Evolutionary conservation across 2,797 vertebrate genomes (phyloP).

Genomic region (Chrosomus eos): DNA sequence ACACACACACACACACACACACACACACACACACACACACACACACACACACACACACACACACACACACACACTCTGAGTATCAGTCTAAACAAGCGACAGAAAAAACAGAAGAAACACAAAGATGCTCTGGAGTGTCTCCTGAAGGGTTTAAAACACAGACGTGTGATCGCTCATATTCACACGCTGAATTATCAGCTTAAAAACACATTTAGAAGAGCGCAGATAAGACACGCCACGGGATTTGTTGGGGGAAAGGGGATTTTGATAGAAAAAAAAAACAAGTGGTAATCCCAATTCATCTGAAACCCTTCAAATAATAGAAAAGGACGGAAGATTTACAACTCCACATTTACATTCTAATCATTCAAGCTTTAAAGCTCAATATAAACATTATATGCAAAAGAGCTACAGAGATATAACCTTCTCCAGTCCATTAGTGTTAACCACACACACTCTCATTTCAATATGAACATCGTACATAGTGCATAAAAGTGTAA

Average conservation of each 20-base stretch:
- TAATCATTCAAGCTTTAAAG: constrained; percentile 24
- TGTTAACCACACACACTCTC: too few relatives aligned
- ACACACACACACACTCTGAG: constrained; percentile 60
- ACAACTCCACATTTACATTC: constrained; percentile 17
- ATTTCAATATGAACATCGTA: neutral
- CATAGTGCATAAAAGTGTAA: neutral
- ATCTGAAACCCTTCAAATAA: constrained; percentile 13
- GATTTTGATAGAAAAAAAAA: constrained; percentile 10
- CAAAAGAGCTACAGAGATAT: neutral
- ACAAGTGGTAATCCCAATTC: constrained; percentile 30
- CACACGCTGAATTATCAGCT: constrained; percentile 52
- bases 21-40: too few relatives aligned
- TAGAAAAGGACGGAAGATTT: constrained; percentile 30
- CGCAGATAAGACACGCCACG: constrained; percentile 15
- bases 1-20: too few relatives aligned
- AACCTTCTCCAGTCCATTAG: constrained; percentile 35
- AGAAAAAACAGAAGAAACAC: constrained; percentile 29
- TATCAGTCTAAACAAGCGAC: constrained; percentile 27
- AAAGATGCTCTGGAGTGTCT: constrained; percentile 58
- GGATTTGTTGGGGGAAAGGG: constrained; percentile 13
- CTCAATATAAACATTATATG: neutral
- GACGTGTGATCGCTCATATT: constrained; percentile 49
- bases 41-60: constrained; percentile 59
- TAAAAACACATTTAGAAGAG: constrained; percentile 32
- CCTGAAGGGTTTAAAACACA: constrained; percentile 50